Percentiles rank a stretch among this genome's conserved stretches.
Evolutionary conservation across 2,113 vertebrate genomes (phyloP).

Genomic region (Stomatorhinus ivindoensis): DNA sequence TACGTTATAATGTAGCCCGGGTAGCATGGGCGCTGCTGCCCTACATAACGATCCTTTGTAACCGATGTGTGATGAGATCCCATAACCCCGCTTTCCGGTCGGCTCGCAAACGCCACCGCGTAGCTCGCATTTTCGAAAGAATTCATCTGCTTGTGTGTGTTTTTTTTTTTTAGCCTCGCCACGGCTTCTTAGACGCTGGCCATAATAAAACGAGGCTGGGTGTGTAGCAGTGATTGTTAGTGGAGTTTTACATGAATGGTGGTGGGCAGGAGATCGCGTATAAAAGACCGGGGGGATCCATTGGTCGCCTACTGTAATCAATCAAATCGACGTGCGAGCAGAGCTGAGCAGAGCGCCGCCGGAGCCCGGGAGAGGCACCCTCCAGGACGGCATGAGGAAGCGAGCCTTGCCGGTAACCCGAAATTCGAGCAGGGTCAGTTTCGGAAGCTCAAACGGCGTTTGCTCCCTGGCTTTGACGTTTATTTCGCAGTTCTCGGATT

Average conservation of each 20-base stretch:
- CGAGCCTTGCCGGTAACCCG: constrained; percentile 7
- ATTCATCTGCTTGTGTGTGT: background rate
- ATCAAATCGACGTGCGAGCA: constrained; percentile 51
- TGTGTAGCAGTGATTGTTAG: background rate
- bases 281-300: constrained; percentile 55
- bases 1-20: background rate
- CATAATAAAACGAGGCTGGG: background rate
- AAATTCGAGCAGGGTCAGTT: constrained; percentile 1
- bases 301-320: constrained; percentile 56
- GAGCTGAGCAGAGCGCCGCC: constrained; percentile 34
- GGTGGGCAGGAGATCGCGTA: constrained; percentile 42
- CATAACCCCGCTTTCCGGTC: constrained; percentile 2
- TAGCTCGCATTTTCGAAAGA: background rate
- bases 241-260: constrained; percentile 41
- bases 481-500: background rate
- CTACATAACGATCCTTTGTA: background rate
- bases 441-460: background rate
- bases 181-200: background rate
- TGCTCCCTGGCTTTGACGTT: background rate
- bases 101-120: background rate
- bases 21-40: background rate
- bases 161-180: background rate
- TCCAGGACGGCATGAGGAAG: constrained; percentile 23
- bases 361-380: constrained; percentile 41
- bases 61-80: background rate